A percentile compares a stretch with the other conserved stretches of the same genome.
Conservation (phyloP, 2,113 vertebrate species). For the Euleptes europaea region DNA sequence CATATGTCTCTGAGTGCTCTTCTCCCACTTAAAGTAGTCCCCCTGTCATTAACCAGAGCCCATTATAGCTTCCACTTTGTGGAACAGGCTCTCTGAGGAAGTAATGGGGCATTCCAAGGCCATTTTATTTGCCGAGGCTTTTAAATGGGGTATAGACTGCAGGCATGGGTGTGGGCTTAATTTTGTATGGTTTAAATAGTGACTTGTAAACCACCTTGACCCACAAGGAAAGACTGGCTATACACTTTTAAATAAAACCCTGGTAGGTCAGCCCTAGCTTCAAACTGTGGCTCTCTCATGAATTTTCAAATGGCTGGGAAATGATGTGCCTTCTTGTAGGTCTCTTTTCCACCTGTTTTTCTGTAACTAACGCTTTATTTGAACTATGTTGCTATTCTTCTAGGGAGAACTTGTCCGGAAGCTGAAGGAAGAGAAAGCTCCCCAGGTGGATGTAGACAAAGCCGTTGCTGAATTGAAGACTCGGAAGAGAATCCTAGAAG, state of each 20-base stretch:
- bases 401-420: conserved; percentile 94
- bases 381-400: conserved; percentile 12
- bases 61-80: too few species aligned
- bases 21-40: too few species aligned
- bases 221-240: too few species aligned
- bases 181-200: too few species aligned
- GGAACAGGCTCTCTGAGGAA: too few species aligned
- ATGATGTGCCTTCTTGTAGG: background rate
- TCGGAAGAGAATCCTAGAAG: conserved; percentile 89
- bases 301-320: background rate
- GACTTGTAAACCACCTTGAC: too few species aligned
- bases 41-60: too few species aligned
- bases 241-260: background rate
- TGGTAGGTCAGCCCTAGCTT: background rate
- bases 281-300: background rate
- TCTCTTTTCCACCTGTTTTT: background rate
- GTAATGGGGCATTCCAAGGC: too few species aligned
- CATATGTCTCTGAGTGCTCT: too few species aligned
- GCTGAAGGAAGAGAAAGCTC: conserved; percentile 89
- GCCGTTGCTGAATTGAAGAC: conserved; percentile 96
- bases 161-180: too few species aligned
- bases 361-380: background rate
- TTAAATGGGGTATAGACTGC: too few species aligned
- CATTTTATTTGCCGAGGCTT: too few species aligned
- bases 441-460: conserved; percentile 90